Conservation (phyloP, 2,797 vertebrate species). For the Tympanoctomys barrerae region DNA sequence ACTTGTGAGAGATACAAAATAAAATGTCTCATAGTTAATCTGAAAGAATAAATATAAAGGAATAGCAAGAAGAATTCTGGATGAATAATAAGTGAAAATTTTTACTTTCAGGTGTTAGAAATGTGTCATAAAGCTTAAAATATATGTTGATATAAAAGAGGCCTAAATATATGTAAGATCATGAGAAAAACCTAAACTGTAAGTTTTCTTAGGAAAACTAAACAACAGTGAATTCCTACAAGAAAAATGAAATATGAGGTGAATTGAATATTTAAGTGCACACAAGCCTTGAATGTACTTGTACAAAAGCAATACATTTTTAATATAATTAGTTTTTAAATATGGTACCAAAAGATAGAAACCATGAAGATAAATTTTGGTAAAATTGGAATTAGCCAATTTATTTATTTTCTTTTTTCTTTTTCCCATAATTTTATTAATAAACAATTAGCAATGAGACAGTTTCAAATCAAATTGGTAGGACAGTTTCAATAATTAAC, state of each 20-base stretch:
- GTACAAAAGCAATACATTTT: neutral
- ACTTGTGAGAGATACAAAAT: neutral
- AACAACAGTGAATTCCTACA: neutral
- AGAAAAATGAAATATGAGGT: neutral
- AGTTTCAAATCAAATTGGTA: too few species aligned
- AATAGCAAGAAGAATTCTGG: neutral
- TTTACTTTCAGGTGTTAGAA: neutral
- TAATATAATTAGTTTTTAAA: neutral
- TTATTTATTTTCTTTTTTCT: neutral
- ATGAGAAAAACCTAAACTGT: neutral
- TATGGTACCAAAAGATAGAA: neutral
- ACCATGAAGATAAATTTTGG: neutral
- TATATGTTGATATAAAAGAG: neutral
- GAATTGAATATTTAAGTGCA: slow-evolving; percentile 1
- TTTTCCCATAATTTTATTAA: too few species aligned
- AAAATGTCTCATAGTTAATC: neutral
- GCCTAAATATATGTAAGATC: neutral
- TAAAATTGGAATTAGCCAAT: neutral
- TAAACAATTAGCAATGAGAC: too few species aligned
- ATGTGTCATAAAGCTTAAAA: neutral
- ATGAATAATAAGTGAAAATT: neutral
- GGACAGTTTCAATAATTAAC: too few species aligned
- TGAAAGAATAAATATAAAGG: neutral
- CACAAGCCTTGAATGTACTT: neutral
- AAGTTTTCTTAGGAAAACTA: neutral